Conservation (phyloP, 2,113 vertebrate genomes). For the Athene cunicularia region DNA sequence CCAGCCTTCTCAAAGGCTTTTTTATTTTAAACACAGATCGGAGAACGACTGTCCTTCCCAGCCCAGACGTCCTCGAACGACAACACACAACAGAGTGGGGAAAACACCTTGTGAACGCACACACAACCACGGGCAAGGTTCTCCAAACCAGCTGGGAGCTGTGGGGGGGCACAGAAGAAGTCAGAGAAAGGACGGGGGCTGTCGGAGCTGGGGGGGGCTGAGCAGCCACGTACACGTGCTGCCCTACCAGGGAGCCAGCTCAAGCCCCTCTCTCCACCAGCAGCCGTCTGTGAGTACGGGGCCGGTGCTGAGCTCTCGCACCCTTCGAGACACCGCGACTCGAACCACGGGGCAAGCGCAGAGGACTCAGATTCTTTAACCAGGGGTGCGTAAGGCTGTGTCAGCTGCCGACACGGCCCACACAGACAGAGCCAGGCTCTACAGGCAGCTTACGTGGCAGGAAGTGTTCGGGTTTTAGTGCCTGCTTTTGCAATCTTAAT, state of each 20-base stretch:
- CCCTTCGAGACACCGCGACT: neutral
- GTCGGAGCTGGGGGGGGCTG: neutral
- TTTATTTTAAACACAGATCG: neutral
- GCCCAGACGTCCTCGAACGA: neutral
- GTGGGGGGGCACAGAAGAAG: neutral
- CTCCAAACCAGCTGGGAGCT: neutral
- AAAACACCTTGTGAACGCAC: neutral
- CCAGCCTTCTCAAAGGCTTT: neutral
- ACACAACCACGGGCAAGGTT: neutral
- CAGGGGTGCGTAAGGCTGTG: neutral
- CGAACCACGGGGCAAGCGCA: neutral
- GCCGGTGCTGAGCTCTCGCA: neutral
- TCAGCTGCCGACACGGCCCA: neutral
- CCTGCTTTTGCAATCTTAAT: neutral
- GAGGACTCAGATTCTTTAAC: neutral
- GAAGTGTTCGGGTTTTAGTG: neutral
- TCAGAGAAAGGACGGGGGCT: neutral
- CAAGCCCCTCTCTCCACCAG: neutral
- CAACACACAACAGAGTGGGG: neutral
- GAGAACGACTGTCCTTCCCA: neutral
- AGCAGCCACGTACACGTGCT: rapidly evolving
- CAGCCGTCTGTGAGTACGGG: neutral
- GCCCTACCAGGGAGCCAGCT: neutral
- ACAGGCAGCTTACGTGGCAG: neutral
- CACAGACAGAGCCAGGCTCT: neutral